Evolutionary conservation across 2,113 vertebrate genomes (phyloP).

Genomic region (Polypterus senegalus): DNA sequence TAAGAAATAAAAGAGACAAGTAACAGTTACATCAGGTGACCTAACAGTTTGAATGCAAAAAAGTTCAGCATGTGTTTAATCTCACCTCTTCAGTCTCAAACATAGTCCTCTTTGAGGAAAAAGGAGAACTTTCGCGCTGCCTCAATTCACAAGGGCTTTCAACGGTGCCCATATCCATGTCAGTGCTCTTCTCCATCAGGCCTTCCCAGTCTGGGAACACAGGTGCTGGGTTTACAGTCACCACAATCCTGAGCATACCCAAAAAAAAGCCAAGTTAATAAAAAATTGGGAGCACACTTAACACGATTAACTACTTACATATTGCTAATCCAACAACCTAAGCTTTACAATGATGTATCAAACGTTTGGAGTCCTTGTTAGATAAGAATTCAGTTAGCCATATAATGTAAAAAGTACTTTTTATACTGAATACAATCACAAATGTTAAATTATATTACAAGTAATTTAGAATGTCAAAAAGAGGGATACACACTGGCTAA

Average conservation of each 20-base stretch:
- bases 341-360: too few relatives aligned
- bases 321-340: too few relatives aligned
- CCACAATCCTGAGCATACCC: slow-evolving; percentile 33
- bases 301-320: too few relatives aligned
- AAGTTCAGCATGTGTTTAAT: too few relatives aligned
- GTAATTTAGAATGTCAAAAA: too few relatives aligned
- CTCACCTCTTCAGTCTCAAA: slow-evolving; percentile 79
- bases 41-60: neutral
- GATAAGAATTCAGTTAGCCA: too few relatives aligned
- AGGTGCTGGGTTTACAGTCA: slow-evolving; percentile 40
- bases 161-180: slow-evolving; percentile 55
- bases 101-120: slow-evolving; percentile 86
- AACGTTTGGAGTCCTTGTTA: neutral
- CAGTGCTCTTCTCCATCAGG: slow-evolving; percentile 33
- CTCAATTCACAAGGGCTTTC: slow-evolving; percentile 74
- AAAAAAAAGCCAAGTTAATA: neutral
- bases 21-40: neutral
- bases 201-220: slow-evolving; percentile 30
- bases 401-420: too few relatives aligned
- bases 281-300: too few relatives aligned
- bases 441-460: too few relatives aligned
- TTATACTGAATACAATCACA: too few relatives aligned
- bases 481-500: too few relatives aligned
- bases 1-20: slow-evolving; percentile 18
- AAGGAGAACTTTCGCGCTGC: slow-evolving; percentile 68